These are phyloP conservation scores for Trematocara marginatum DNA, from an alignment of 2,113 vertebrate genomes.

Conservation along the genomic window DNA sequence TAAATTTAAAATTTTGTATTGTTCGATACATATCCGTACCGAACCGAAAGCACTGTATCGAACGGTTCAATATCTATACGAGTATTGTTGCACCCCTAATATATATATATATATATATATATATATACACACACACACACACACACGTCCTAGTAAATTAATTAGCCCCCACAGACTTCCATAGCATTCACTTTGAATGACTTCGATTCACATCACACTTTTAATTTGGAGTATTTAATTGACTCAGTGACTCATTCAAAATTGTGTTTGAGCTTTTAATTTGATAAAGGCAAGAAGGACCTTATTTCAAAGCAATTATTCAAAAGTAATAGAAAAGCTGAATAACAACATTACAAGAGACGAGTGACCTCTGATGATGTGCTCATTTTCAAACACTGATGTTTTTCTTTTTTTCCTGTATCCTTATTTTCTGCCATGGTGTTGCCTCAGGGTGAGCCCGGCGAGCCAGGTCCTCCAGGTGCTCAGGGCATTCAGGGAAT, in stretches of 20 bases:
- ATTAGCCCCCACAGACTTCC: slow-evolving; percentile 5
- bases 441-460: slow-evolving; percentile 78
- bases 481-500: slow-evolving; percentile 87
- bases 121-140: not conserved
- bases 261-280: slow-evolving; percentile 8
- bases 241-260: slow-evolving; percentile 31
- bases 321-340: not conserved
- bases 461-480: slow-evolving; percentile 76
- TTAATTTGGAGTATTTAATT: slow-evolving; percentile 51
- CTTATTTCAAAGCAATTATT: slow-evolving; percentile 35
- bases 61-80: too few species aligned
- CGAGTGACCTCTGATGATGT: not conserved
- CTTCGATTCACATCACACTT: slow-evolving; percentile 16
- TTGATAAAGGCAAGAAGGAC: not conserved
- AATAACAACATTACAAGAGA: not conserved
- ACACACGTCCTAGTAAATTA: not conserved
- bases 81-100: too few species aligned
- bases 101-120: not conserved
- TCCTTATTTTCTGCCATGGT: not conserved
- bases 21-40: too few species aligned
- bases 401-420: not conserved
- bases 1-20: too few species aligned
- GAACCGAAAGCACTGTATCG: too few species aligned
- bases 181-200: slow-evolving; percentile 33
- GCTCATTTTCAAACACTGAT: not conserved